These are phyloP conservation scores for Kobus ellipsiprymnus DNA, from an alignment of 2,113 vertebrate genomes.

Conservation along the genomic window DNA sequence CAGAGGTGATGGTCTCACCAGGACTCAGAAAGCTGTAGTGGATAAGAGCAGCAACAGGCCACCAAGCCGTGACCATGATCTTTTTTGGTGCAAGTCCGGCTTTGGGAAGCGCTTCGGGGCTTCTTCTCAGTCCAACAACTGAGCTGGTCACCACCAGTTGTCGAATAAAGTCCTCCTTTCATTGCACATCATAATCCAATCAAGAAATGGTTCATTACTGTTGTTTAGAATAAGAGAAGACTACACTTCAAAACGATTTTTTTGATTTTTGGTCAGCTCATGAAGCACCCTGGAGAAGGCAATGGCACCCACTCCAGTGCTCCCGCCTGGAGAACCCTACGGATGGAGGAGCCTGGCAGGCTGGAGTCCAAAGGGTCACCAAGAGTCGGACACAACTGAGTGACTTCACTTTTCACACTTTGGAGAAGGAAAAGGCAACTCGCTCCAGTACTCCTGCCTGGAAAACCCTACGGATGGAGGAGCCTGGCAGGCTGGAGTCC, in stretches of 20 bases:
- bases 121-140: background rate
- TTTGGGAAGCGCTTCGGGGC: background rate
- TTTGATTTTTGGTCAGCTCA: background rate
- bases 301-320: no score
- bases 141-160: background rate
- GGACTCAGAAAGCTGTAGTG: background rate
- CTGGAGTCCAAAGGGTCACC: no score
- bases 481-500: no score
- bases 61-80: background rate
- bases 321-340: no score
- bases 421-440: no score
- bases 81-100: background rate
- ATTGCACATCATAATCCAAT: fast-evolving
- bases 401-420: no score
- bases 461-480: no score
- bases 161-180: background rate
- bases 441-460: no score
- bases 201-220: background rate
- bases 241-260: background rate
- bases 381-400: no score
- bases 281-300: background rate
- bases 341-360: no score
- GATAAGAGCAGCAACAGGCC: background rate
- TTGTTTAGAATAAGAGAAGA: background rate
- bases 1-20: background rate